Base-by-base conservation (phyloP, 2,113 vertebrate genomes). In the Macquaria ambigua region DNA sequence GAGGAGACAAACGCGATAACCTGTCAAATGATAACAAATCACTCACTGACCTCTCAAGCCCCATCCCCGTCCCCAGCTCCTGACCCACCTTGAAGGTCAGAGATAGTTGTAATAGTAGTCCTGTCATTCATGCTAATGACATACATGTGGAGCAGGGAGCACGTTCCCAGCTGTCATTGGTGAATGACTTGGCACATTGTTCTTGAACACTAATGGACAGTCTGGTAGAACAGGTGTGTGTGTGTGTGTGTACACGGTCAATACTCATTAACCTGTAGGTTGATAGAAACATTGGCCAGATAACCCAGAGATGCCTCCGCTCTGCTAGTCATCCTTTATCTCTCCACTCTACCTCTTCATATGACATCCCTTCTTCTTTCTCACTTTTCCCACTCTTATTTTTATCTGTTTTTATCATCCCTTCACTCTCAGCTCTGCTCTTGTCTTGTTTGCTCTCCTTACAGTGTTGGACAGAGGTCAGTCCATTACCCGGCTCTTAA, bases 211-310 rank as follows among this genome's bases (percentile, higher is more conserved):
- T 48, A 39, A 69, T 25, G 8, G 71, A 56, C 61, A 31, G 34
- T 67, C 46, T 80, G 46, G 16, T 12, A 16, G 20, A 39, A 20
- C 20, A 67, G 48, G 5, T 31, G 25, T 48, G 64, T 59, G 77
- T 58, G 52, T 48, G 20, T 23, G 11, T 43, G 46, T 73, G 41
- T 73, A 14, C 9, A 52, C 3, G 66, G 39, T 84, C 74, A 61
- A 39, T 56, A 74, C 74, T 71, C 56, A 67, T 87, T 84, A 87
- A 84, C 74, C 74, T 81, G 25, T 0, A 7, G 39, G 58, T 58
- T 55, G 61, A 62, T 34, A n/a, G 81, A 70, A 69, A 50, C 64
- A 61, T 31, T 58, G 74, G 50, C 41, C 59, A 16, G 46, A 67
- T 81, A 37, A 81, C 67, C 50, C 69, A 1, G 5, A 69, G 34